Evolutionary conservation across 1,140 invertebrate species (phyloP).

Genomic region (Drosophila saltans): DNA sequence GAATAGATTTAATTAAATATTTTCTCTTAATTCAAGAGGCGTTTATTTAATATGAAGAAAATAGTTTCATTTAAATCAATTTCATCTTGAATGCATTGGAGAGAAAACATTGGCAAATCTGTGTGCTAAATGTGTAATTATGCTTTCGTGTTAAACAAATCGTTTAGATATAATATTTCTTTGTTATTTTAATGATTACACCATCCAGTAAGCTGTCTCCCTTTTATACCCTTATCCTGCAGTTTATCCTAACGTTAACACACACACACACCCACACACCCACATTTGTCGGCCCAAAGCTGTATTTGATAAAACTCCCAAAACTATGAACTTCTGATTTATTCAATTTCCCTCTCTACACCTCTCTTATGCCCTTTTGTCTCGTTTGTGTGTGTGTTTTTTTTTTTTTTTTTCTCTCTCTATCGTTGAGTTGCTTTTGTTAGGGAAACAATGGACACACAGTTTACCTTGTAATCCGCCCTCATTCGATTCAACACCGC

Average conservation of each 20-base stretch:
- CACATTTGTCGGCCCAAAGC: neutral
- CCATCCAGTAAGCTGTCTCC: neutral
- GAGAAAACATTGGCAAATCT: neutral
- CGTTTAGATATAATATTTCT: slow-evolving; percentile 13
- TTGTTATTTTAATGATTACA: slow-evolving; percentile 14
- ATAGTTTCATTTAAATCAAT: neutral
- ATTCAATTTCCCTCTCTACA: slow-evolving; percentile 10
- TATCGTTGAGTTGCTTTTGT: slow-evolving; percentile 9
- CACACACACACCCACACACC: no score
- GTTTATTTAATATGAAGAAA: neutral
- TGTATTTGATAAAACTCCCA: neutral
- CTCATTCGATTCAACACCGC: neutral
- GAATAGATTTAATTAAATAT: no score
- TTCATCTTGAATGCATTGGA: slow-evolving; percentile 5
- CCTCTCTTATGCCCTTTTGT: neutral
- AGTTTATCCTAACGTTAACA: neutral
- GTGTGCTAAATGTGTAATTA: slow-evolving; percentile 8
- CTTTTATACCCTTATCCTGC: neutral
- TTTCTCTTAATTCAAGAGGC: no score
- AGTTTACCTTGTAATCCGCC: slow-evolving; percentile 18
- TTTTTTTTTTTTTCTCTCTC: neutral
- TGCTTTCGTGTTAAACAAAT: slow-evolving; percentile 11
- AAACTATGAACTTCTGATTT: slow-evolving; percentile 19
- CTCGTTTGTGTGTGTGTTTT: no score
- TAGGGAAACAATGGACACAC: slow-evolving; percentile 17